Base-by-base conservation (phyloP, 2,113 vertebrate genomes). In the Gorsachius goisagi region DNA sequence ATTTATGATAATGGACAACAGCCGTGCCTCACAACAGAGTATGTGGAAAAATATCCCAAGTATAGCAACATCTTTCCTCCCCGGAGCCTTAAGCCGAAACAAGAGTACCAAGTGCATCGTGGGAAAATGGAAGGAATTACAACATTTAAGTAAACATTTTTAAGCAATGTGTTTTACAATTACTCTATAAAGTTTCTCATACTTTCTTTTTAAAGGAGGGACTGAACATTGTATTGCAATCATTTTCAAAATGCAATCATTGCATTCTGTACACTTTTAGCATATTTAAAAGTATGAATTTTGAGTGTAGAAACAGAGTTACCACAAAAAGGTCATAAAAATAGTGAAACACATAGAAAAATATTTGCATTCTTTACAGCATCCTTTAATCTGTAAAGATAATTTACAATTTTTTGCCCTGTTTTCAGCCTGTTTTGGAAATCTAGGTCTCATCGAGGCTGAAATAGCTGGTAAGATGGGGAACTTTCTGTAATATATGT, bases 81-180 rank as follows among this genome's bases (percentile, higher is more conserved):
- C 6, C 88, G 95, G 62, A 99, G 97, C 89, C 94, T 98, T 37
- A 99, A 98, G 84, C 98, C 98, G 35, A 98, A 98, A 78, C 89
- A 95, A 47, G 96, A 97, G 64, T 26, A 93, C 72, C 97, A 26
- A 60, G 35, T 27, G 14, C 56, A 96, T 53, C 62, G 8, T 73
- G 98, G 88, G 6, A 98, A 74, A 92, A 98, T 99, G 98, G 98
- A 99, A 27, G 98, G 98, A 92, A 96, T 96, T 41, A 98, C 98
- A 30, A 99, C 98, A 9, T 99, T 98, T 97, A 99, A 98, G 99
- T 99, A 98, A 98, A 93, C 95, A 68, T 84, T 71, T 79, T 58
- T 15, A 39, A 82, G 30, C 62, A 35, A 27, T 37, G 15, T 50
- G 10, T 84, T 79, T 94, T 68, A 62, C 26, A 79, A 20, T 66